These are phyloP conservation scores for Hyposoter dolosus DNA, from an alignment of 2,888 invertebrate species.

Conservation along the genomic window DNA sequence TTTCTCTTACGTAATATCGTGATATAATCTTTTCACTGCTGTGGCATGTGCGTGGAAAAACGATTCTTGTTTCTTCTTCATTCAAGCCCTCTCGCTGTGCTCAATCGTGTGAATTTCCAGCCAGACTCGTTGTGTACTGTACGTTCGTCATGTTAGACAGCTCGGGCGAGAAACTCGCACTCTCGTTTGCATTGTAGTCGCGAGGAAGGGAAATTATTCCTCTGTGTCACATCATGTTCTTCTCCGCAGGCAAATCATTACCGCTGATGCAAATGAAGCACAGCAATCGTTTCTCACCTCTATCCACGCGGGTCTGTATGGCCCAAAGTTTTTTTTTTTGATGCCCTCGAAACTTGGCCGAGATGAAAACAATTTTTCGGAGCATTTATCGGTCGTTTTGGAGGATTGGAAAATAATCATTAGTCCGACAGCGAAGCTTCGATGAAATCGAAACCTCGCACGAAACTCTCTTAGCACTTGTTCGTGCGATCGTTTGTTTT, in stretches of 20 bases:
- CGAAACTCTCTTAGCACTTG: not conserved
- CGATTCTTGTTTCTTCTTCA: conserved; percentile 54
- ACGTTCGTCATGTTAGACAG: not conserved
- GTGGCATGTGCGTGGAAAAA: conserved; percentile 46
- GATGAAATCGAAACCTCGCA: not conserved
- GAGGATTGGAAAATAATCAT: no score
- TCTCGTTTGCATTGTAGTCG: conserved; percentile 35
- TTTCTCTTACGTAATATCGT: conserved; percentile 42
- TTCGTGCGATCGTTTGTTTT: not conserved
- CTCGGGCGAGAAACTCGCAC: conserved; percentile 26
- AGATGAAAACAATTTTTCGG: no score
- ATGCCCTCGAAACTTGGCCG: no score
- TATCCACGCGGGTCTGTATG: not conserved
- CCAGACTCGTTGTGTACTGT: not conserved
- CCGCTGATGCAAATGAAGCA: not conserved
- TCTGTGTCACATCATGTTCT: not conserved
- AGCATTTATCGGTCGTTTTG: no score
- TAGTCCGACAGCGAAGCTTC: not conserved
- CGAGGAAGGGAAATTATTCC: not conserved
- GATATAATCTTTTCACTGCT: conserved; percentile 40
- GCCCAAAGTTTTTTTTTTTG: no score
- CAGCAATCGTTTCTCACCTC: not conserved
- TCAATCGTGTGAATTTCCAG: conserved; percentile 55
- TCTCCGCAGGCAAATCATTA: not conserved
- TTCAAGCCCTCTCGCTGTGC: conserved; percentile 10